Evolutionary conservation across 2,888 invertebrate genomes (phyloP).

Genomic region (Ditylenchus weischeri): DNA sequence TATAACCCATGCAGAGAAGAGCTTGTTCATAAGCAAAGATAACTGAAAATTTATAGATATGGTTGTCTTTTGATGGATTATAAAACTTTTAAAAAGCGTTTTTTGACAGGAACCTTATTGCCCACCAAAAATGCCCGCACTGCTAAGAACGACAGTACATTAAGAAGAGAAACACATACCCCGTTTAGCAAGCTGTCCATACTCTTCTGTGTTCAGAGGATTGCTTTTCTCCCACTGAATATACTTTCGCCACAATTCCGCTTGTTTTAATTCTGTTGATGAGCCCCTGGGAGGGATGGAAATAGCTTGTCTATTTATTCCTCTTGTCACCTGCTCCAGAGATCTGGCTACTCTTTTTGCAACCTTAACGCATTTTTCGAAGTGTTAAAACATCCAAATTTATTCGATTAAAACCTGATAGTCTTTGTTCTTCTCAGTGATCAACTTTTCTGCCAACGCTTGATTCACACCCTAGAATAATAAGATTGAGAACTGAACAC

Average conservation of each 20-base stretch:
- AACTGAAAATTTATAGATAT: constrained; percentile 64
- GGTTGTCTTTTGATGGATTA: no score
- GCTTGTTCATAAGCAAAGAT: constrained; percentile 99
- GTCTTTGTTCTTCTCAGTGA: constrained; percentile 88
- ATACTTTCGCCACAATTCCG: constrained; percentile 97
- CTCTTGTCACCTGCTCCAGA: constrained; percentile 87
- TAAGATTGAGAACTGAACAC: constrained; percentile 3
- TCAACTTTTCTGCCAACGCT: constrained; percentile 92
- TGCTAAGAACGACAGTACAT: background rate
- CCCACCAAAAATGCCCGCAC: background rate
- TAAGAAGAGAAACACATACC: constrained; percentile 49
- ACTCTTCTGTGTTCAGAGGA: constrained; percentile 91
- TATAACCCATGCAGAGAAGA: constrained; percentile 88
- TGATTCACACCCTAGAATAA: constrained; percentile 75
- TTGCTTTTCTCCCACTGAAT: constrained; percentile 95
- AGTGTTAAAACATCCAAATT: background rate
- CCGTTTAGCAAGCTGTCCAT: constrained; percentile 81
- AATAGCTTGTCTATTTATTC: constrained; percentile 88
- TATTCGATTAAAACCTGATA: constrained; percentile 63
- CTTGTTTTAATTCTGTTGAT: constrained; percentile 62
- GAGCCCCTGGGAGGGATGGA: constrained; percentile 83
- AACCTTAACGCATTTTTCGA: constrained; percentile 10
- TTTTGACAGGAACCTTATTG: background rate
- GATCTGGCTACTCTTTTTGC: constrained; percentile 81
- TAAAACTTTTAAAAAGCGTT: no score